Evolutionary conservation across 1,140 invertebrate genomes (phyloP).

Genomic region (Lasioglossum baleicum): DNA sequence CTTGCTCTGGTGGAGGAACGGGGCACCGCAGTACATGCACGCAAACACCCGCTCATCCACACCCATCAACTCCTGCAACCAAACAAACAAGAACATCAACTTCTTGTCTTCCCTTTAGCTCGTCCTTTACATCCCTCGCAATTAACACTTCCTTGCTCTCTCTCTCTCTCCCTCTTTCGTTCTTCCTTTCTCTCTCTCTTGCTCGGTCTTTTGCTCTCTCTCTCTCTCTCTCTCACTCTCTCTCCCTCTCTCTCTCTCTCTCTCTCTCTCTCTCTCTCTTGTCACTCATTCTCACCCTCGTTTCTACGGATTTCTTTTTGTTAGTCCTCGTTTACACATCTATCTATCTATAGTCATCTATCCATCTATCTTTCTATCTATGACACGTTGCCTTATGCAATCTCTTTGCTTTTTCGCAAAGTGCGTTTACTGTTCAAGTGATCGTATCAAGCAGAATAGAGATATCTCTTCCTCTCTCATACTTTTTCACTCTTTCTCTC

Average conservation of each 20-base stretch:
- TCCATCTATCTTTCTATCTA: slow-evolving; percentile 35
- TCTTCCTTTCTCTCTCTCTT: slow-evolving; percentile 33
- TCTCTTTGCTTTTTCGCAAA: slow-evolving; percentile 36
- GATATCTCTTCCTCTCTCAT: slow-evolving; percentile 17
- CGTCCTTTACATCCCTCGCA: slow-evolving; percentile 54
- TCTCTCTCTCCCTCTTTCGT: slow-evolving; percentile 28
- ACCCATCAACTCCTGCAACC: slow-evolving; percentile 92
- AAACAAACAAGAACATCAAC: slow-evolving; percentile 95
- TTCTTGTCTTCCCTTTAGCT: slow-evolving; percentile 83
- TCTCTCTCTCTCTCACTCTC: slow-evolving; percentile 48
- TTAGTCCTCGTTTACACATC: slow-evolving; percentile 19
- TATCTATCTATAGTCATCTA: slow-evolving; percentile 17
- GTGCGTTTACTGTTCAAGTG: slow-evolving; percentile 38
- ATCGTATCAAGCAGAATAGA: slow-evolving; percentile 43
- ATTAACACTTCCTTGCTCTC: slow-evolving; percentile 37
- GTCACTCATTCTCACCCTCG: slow-evolving; percentile 37
- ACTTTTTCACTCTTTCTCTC: too few species aligned
- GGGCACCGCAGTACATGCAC: slow-evolving; percentile 92
- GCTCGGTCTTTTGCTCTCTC: slow-evolving; percentile 27
- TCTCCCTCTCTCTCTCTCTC: slow-evolving; percentile 32
- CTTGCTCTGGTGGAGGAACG: slow-evolving; percentile 93
- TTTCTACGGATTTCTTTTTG: slow-evolving; percentile 25
- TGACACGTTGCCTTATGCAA: neutral
- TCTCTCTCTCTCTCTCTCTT: slow-evolving; percentile 21
- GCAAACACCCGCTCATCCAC: slow-evolving; percentile 85